Percentiles rank a stretch among this genome's conserved stretches.
phyloP scores from a whole-genome alignment of 2,797 vertebrate species.

The Muscicapa comitata region DNA sequence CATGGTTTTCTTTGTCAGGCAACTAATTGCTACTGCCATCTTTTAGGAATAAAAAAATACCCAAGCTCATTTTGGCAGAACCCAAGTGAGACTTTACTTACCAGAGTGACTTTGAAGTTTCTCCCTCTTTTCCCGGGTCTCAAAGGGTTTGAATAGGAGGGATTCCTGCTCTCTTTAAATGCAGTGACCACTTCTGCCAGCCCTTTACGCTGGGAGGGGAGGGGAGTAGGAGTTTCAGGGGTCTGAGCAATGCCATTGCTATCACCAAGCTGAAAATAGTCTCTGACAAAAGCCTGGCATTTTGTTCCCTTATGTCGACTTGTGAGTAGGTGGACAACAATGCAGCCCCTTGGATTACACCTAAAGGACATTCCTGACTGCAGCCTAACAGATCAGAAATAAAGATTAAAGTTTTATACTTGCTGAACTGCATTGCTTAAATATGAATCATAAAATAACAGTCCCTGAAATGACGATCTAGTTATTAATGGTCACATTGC shows the following conservation, averaged over 20 bases:
- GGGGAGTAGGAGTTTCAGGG: constrained; percentile 61
- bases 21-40: background rate
- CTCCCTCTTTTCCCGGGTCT: background rate
- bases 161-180: constrained; percentile 64
- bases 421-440: background rate
- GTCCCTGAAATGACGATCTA: background rate
- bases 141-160: background rate
- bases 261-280: constrained; percentile 79
- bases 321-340: constrained; percentile 72
- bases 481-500: background rate
- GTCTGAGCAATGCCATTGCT: constrained; percentile 73
- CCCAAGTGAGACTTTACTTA: background rate
- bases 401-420: background rate
- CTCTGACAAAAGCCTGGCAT: constrained; percentile 76
- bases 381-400: background rate
- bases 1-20: background rate
- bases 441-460: background rate
- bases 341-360: constrained; percentile 49
- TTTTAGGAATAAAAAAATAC: background rate
- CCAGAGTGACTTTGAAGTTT: background rate
- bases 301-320: constrained; percentile 38
- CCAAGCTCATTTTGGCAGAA: background rate
- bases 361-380: background rate
- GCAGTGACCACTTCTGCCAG: constrained; percentile 15
- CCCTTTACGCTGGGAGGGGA: constrained; percentile 50